Conservation (phyloP, 2,888 invertebrate species). For the Rhaphigaster nebulosa region DNA sequence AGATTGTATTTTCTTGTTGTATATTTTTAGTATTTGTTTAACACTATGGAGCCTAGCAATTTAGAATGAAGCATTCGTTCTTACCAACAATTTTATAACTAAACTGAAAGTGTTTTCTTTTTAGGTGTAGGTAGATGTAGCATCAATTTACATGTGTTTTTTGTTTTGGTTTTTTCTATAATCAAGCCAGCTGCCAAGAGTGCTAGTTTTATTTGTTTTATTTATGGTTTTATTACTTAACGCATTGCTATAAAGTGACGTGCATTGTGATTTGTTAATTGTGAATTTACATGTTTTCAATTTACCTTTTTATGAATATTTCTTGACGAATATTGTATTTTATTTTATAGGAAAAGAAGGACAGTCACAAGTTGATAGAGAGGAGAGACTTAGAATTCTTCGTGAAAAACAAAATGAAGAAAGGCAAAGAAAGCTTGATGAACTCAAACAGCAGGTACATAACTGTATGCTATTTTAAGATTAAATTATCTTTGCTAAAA, state of each 20-base stretch:
- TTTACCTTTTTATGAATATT: neutral
- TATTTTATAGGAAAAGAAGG: slow-evolving; percentile 64
- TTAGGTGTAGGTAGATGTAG: slow-evolving; percentile 43
- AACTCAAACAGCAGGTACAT: slow-evolving; percentile 82
- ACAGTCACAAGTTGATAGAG: slow-evolving; percentile 68
- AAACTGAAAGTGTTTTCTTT: neutral
- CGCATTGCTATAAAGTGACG: neutral
- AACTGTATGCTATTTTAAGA: neutral
- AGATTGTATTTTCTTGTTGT: neutral
- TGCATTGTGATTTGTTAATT: neutral
- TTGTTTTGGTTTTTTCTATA: neutral
- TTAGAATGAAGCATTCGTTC: neutral
- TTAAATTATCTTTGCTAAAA: neutral
- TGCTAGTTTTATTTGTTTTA: slow-evolving; percentile 20
- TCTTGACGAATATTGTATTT: neutral
- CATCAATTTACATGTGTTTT: slow-evolving; percentile 26
- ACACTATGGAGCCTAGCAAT: neutral
- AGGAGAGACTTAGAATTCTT: slow-evolving; percentile 80
- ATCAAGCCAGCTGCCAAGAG: slow-evolving; percentile 12
- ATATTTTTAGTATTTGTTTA: neutral
- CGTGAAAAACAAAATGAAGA: slow-evolving; percentile 92
- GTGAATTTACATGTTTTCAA: neutral
- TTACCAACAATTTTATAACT: neutral
- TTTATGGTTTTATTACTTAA: slow-evolving; percentile 3
- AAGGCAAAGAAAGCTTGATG: slow-evolving; percentile 88